Conservation (phyloP, 2,113 vertebrate genomes). For the Indri indri region DNA sequence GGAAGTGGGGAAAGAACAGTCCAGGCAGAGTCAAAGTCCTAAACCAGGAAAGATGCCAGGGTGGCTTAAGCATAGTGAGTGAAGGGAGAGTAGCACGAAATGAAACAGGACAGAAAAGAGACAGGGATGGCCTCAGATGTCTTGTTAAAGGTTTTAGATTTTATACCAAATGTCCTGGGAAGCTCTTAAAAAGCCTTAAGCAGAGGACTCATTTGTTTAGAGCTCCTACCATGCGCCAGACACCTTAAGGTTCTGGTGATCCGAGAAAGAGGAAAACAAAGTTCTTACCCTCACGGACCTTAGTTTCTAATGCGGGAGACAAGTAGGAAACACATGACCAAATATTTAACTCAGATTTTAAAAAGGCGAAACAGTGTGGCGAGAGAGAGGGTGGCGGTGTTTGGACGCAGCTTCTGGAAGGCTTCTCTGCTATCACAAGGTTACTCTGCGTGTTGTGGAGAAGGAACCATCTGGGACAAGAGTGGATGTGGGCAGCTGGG, state of each 20-base stretch:
- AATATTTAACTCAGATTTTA: fast-evolving
- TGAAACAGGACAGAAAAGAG: neutral
- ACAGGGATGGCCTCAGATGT: fast-evolving
- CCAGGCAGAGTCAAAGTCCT: neutral
- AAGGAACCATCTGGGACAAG: neutral
- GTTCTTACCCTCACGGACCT: fast-evolving
- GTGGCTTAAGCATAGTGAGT: fast-evolving
- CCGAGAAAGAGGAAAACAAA: neutral
- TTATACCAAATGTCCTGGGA: neutral
- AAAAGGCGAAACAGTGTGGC: neutral
- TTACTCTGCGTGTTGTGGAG: neutral
- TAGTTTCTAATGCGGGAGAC: fast-evolving
- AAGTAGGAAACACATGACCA: neutral
- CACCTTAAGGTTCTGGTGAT: neutral
- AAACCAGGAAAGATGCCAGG: neutral
- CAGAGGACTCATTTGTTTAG: fast-evolving
- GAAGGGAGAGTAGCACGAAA: neutral
- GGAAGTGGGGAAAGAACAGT: neutral
- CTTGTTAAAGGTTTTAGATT: neutral
- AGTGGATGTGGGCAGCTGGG: neutral
- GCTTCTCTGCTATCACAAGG: neutral
- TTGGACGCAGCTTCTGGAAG: too few species aligned
- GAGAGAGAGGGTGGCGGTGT: too few species aligned
- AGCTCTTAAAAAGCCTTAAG: too few species aligned
- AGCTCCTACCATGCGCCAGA: neutral